A percentile compares a stretch with the other conserved stretches of the same genome.
Evolutionary conservation across 2,888 invertebrate species (phyloP).

Genomic region (Cheilosia scutellata): DNA sequence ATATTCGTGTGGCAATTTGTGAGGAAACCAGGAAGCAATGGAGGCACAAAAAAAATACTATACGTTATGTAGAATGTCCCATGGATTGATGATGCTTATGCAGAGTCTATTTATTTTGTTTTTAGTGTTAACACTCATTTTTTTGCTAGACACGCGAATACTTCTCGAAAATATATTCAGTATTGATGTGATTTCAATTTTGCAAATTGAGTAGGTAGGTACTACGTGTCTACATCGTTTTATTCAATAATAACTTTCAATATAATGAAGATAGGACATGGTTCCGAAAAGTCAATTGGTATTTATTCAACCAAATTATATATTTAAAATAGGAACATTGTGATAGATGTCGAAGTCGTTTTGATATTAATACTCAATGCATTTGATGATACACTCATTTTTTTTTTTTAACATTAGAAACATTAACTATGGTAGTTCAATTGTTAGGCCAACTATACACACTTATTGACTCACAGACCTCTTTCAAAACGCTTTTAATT

Average conservation of each 20-base stretch:
- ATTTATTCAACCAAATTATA: too few species aligned
- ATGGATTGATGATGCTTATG: constrained; percentile 55
- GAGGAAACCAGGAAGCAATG: constrained; percentile 38
- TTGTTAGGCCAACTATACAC: too few species aligned
- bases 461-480: too few species aligned
- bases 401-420: too few species aligned
- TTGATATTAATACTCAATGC: too few species aligned
- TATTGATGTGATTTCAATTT: constrained; percentile 49
- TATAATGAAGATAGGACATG: constrained; percentile 1
- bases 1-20: constrained; percentile 68
- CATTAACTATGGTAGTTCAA: too few species aligned
- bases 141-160: constrained; percentile 11
- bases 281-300: background rate
- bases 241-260: constrained; percentile 50
- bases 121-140: constrained; percentile 11
- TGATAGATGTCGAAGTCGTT: too few species aligned
- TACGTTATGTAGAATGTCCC: background rate
- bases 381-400: too few species aligned
- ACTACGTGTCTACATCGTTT: constrained; percentile 41
- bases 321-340: too few species aligned
- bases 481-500: too few species aligned
- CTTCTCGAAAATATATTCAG: constrained; percentile 16
- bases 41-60: constrained; percentile 7
- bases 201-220: constrained; percentile 46
- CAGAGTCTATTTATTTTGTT: constrained; percentile 32